Evolutionary conservation across 2,797 vertebrate species (phyloP), one percentile per base, ranked within the genome.

Genomic region (Cetoscarus ocellatus): DNA sequence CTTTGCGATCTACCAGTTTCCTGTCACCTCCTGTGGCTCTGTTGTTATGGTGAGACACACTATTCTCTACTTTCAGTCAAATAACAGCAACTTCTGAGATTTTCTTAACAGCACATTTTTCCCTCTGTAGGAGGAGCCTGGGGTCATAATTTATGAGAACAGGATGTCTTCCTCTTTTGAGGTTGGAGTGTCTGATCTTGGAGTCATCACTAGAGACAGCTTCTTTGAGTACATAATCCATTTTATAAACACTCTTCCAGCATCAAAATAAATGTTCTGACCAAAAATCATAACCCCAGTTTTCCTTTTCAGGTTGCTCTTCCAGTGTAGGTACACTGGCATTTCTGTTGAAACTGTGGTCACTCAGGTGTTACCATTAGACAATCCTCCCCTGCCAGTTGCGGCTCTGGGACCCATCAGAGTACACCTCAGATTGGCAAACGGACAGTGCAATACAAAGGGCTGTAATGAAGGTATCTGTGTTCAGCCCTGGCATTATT

Each of bases 1-100:
- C 1, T 94, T 94, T 84, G 86, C 79, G 27, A 89, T 95, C 43
- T 95, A 90, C 79, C 82, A 94, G 18, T 95, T 94, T 67, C 86
- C 90, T 51, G 90, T 94, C 17, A 90, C 83, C 52, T 8, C 67
- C 5, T 95, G 94, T 89, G 93, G 93, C 19, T 85, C 91, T 2
- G 0, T 40, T 42, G 62, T 93, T 40, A 86, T 34, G 86, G 93
- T 94, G 84, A 58, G 75, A 60, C 10, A 27, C 7, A 42, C 36
- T 6, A 12, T 64, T 67, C 69, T 58, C 11, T 66, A n/a, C 55
- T 73, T 58, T 8, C 0, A 36, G 1, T 12, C 3, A 64, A 3
- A 42, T 34, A 5, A 3, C 9, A 6, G 14, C 5, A 13, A 11
- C 13, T 19, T 39, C 17, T 12, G 38, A 54, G 45, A 19, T 27